These are phyloP conservation scores for Andrena haemorrhoa DNA, from an alignment of 2,888 invertebrate genomes.

Conservation along the genomic window DNA sequence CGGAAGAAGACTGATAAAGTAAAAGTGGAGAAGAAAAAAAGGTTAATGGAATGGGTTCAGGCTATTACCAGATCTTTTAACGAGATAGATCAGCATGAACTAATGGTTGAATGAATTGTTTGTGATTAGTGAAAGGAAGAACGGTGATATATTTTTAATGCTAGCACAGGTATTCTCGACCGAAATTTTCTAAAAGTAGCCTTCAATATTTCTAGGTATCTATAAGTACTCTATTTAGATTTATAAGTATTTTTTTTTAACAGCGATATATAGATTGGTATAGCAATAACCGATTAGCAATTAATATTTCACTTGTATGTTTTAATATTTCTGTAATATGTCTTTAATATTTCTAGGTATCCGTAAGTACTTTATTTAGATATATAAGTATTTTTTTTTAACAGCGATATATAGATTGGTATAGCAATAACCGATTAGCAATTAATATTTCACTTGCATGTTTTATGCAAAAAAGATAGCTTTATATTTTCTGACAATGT, in stretches of 20 bases:
- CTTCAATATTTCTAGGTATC: conserved; percentile 2
- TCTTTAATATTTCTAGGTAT: too few species aligned
- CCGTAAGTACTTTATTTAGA: too few species aligned
- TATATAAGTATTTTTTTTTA: too few species aligned
- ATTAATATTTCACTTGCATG: not conserved
- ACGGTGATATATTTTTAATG: not conserved
- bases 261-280: conserved; percentile 4
- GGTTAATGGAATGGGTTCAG: conserved; percentile 76
- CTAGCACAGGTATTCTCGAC: not conserved
- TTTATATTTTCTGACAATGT: conserved; percentile 10
- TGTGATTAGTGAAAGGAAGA: not conserved
- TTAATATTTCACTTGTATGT: not conserved
- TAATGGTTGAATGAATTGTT: conserved; percentile 76
- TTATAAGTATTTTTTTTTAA: conserved; percentile 1
- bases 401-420: conserved; percentile 11
- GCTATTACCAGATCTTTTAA: conserved; percentile 77
- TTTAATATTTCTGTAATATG: too few species aligned
- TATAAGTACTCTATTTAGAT: not conserved
- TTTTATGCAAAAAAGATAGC: conserved; percentile 1
- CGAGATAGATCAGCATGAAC: conserved; percentile 79
- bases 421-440: not conserved
- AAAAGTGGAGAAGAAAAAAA: conserved; percentile 68
- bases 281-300: not conserved
- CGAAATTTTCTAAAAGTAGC: conserved; percentile 1
- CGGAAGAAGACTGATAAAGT: conserved; percentile 66